Evolutionary conservation across 1,140 invertebrate genomes (phyloP).

Genomic region (Drosophila varians): DNA sequence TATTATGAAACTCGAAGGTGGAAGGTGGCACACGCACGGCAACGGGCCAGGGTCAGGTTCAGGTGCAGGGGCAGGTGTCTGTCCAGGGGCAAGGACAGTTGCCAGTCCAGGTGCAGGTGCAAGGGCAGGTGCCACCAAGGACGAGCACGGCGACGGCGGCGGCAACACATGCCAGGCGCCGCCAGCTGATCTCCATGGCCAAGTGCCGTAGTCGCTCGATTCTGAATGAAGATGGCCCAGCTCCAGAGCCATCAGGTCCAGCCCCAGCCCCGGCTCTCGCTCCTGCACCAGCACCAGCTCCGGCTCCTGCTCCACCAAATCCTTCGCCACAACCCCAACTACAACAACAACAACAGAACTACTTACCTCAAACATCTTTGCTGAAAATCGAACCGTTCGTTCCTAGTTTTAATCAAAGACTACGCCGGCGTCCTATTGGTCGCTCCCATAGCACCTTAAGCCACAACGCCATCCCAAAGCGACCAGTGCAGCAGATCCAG

Average conservation of each 20-base stretch:
- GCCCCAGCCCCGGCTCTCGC: constrained; percentile 10
- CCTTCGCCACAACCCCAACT: constrained; percentile 26
- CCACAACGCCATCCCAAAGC: constrained; percentile 57
- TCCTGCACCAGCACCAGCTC: constrained; percentile 9
- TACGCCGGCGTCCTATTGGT: constrained; percentile 84
- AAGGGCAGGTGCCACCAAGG: constrained; percentile 35
- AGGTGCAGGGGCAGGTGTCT: constrained; percentile 29
- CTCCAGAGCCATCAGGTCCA: constrained; percentile 23
- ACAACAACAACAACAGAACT: constrained; percentile 65
- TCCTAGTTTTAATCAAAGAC: constrained; percentile 84
- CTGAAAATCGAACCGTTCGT: constrained; percentile 86
- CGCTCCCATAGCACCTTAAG: constrained; percentile 85
- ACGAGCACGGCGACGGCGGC: constrained; percentile 32
- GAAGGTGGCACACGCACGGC: constrained; percentile 59
- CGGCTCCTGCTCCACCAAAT: constrained; percentile 26
- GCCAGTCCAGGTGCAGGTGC: constrained; percentile 23
- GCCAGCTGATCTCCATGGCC: constrained; percentile 69
- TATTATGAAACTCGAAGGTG: constrained; percentile 78
- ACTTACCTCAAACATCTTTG: constrained; percentile 84
- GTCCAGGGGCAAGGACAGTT: constrained; percentile 25
- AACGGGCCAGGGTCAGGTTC: constrained; percentile 51
- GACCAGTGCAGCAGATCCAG: constrained; percentile 25
- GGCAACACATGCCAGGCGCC: constrained; percentile 64
- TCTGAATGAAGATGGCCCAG: constrained; percentile 54
- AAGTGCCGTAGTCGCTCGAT: constrained; percentile 67